Conservation (phyloP, 2,888 invertebrate genomes). For the Callyntrura guangdongensis region DNA sequence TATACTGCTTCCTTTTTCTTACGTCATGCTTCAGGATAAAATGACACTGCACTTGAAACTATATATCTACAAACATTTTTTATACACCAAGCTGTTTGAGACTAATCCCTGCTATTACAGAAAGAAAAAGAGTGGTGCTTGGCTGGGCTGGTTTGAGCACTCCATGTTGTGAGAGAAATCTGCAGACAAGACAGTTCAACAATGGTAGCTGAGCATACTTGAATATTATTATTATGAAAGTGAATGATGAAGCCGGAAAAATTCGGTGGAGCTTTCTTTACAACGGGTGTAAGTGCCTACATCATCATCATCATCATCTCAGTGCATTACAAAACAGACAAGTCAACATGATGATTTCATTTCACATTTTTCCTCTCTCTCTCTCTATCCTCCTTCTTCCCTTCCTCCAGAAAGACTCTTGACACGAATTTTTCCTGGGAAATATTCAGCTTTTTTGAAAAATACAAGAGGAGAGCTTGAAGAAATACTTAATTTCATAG, state of each 20-base stretch:
- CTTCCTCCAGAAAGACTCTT: not conserved
- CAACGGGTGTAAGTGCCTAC: constrained; percentile 7
- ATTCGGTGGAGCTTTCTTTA: constrained; percentile 34
- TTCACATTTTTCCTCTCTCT: constrained; percentile 40
- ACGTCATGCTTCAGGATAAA: not conserved
- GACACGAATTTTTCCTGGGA: too few relatives aligned
- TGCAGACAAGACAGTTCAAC: not conserved
- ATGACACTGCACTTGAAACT: not conserved
- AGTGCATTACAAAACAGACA: constrained; percentile 14
- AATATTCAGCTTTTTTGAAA: not conserved
- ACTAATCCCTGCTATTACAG: constrained; percentile 38
- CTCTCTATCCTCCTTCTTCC: not conserved
- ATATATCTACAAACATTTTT: not conserved
- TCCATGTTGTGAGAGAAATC: constrained; percentile 45
- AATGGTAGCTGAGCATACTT: not conserved
- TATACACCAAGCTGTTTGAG: not conserved
- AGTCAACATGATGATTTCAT: constrained; percentile 37
- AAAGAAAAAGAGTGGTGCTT: not conserved
- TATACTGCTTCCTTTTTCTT: not conserved
- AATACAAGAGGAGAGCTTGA: constrained; percentile 1
- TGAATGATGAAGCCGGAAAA: constrained; percentile 59
- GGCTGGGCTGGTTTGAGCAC: not conserved
- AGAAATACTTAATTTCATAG: constrained; percentile 29
- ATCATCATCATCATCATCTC: constrained; percentile 27
- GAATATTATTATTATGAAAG: constrained; percentile 31